Conservation (phyloP, 2,797 vertebrate species). For the Anolis apletophallus region DNA sequence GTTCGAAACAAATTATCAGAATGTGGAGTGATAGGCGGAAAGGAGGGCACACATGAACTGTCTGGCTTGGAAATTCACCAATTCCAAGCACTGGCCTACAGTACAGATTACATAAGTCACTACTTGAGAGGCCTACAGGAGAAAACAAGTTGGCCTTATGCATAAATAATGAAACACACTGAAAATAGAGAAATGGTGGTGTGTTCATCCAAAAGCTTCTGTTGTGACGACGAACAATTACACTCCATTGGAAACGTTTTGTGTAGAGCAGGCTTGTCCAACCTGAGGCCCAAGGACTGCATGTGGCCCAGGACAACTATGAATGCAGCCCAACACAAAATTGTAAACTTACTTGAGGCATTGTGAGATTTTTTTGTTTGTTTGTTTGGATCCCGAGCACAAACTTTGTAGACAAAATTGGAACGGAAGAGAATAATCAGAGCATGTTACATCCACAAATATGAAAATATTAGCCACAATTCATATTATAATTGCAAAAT, state of each 20-base stretch:
- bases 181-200: background rate
- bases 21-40: background rate
- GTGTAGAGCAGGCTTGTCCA: no score
- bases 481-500: no score
- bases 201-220: background rate
- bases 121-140: background rate
- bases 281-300: no score
- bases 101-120: background rate
- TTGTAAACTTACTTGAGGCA: no score
- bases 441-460: no score
- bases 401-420: no score
- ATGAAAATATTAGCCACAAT: no score
- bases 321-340: no score
- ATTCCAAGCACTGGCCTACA: background rate
- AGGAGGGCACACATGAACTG: background rate
- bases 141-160: background rate
- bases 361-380: no score
- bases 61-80: background rate
- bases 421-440: no score
- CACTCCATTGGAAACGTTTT: background rate
- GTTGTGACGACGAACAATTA: background rate
- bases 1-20: background rate
- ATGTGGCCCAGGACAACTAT: no score
- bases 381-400: no score
- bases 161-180: background rate